Evolutionary conservation across 53 echinoderm and acorn worm genomes (phyloP), one percentile per base, ranked within the genome.

Genomic region (Holothuria scabra): DNA sequence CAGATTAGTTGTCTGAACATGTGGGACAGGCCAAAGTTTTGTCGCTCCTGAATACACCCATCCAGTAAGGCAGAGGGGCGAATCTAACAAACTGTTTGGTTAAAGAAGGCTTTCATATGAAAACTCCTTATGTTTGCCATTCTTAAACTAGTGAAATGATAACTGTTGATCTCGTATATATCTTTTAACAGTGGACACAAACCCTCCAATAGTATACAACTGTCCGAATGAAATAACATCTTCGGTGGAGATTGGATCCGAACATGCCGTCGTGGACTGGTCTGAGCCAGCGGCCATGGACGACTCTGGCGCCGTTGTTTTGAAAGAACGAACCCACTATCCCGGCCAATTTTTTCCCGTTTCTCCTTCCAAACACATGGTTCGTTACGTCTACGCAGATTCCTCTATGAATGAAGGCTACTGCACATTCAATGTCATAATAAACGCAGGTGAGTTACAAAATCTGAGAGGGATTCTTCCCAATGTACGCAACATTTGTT

Each of bases 271-370:
- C 2, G 30, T 81, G 12, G 44, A 48, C 18, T 81, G 82, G 82
- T 31, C 86, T 1, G 86, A 86, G 58, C 86, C 86, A 56, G 14
- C 68, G 0, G 86, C 66, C 28, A 79, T 56, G 65, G 86, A 86
- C 35, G 67, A 79, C 29, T 79, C 79, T 1, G 86, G 86, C 5
- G 68, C 33, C 8, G 82, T 29, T 21, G 35, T 81, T 20, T 30
- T 81, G 30, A 63, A 81, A 38, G 82, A 62, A 65, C 14, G 82
- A 41, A 63, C 82, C 2, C 82, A 81, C 82, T 63, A 19, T 41
- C 41, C 82, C 1, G 82, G 82, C 2, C 63, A 81, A 81, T 44
- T 64, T n/a, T 81, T 81, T n/a, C 22, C 35, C 2, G 46, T 81
- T 26, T 26, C 31, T 24, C 38, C 82, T 21, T 24, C 63, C 46